Evolutionary conservation across 2,113 vertebrate species (phyloP), one percentile per base, ranked within the genome.

Genomic region (Melospiza melodia): DNA sequence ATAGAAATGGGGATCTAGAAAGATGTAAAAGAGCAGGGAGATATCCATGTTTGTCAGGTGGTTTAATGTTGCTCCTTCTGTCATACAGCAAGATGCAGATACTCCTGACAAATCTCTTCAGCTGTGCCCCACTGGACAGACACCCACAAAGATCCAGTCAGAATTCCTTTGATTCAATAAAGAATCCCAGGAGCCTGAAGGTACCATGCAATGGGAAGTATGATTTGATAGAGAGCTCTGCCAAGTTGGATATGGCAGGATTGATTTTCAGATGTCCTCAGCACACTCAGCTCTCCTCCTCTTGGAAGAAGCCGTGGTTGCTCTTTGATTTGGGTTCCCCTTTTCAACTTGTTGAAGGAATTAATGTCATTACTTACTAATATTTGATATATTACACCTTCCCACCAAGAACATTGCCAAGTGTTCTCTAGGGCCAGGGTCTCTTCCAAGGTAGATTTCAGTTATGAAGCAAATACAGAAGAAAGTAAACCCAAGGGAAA

Each of bases 201-300:
- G 18, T 31, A 6, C 19, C n/a, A 1, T 46, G 12, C 30, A 59
- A 5, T 1, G 6, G 22, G n/a, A 41, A 51, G 3, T 14, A 18
- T 6, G 69, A 54, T 15, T 5, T 33, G 33, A 37, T 35, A 15
- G 31, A 68, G 30, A 57, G 27, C 15, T 62, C 65, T 77, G 37
- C 44, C 81, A 62, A 67, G 62, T 5, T 16, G 7, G 19, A 8
- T 31, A 18, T 3, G 22, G 4, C 10, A 67, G 11, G 15, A n/a
- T 1, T 25, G 82, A 3, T 61, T 84, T 80, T 35, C 23, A 52
- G 30, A 21, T 51, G 9, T 35, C 33, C 30, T 80, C 80, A 76
- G 31, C 43, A 58, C 46, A 46, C 22, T 44, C 31, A 54, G 54
- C 4, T 76, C 68, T 93, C n/a, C 12, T 44, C 24, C 15, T 37